Evolutionary conservation across 2,113 vertebrate genomes (phyloP), one percentile per base, ranked within the genome.

Genomic region (Elgaria multicarinata): DNA sequence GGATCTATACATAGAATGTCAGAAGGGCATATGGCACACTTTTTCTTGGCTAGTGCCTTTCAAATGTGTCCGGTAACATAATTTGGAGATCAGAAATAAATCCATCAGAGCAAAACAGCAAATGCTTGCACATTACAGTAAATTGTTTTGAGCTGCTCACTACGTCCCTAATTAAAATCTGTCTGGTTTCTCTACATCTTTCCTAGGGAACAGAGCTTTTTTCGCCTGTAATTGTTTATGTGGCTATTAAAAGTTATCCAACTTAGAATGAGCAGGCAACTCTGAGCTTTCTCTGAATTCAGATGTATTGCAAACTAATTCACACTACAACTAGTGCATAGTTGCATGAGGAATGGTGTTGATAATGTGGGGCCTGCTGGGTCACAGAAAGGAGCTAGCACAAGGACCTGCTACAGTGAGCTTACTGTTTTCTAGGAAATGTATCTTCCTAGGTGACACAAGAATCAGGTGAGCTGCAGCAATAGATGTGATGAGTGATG

Each of bases 251-350:
- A 85, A 78, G 6, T 50, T 44, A 62, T 62, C 36, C 83, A 80
- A 36, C 42, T 50, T 36, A 86, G 76, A 86, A 90, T 76, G 44
- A 74, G 39, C 50, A 36, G 42, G 72, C 50, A 46, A 72, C 42
- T 46, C 44, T 4, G 42, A 87, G 55, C 39, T 39, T 69, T 79
- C 39, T 50, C 50, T 72, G 36, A 72, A 79, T 71, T 69, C 86
- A 91, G 81, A 71, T 33, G 50, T 44, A 36, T 77, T 88, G 53
- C 81, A 88, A 91, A 88, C 81, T 79, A 91, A 91, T 72, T 88
- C 77, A 31, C 79, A 24, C 64, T 46, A 36, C 31, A 79, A 28
- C 42, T 76, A 62, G 81, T 26, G 5, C 50, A 46, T 88, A 24
- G 72, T 39, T 72, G 86, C 53, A 71, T 77, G 80, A 33, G 55